Percentiles rank a stretch among this genome's conserved stretches.
Conservation (phyloP, 2,888 invertebrate genomes). For the Tyria jacobaeae region DNA sequence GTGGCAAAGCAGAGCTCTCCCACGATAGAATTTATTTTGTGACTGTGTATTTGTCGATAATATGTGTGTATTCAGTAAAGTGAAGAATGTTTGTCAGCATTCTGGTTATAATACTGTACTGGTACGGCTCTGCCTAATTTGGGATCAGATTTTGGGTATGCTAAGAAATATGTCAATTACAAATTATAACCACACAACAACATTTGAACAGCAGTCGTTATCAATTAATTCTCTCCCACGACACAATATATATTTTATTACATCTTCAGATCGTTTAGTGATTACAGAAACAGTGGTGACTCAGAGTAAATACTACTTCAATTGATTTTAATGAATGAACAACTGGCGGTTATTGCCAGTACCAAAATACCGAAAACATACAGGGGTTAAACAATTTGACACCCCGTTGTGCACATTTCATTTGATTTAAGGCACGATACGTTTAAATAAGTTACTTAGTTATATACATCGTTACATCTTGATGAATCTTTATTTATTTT, state of each 20-base stretch:
- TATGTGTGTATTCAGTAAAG: no score
- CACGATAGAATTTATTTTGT: no score
- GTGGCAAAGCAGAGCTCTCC: no score
- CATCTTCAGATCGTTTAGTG: conserved; percentile 30
- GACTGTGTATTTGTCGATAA: no score
- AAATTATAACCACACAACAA: neutral
- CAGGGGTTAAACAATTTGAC: conserved; percentile 72
- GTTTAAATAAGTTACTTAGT: conserved; percentile 39
- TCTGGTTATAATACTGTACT: no score
- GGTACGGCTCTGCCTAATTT: no score
- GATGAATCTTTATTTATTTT: conserved; percentile 39
- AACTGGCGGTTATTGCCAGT: conserved; percentile 50
- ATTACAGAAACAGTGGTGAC: conserved; percentile 58
- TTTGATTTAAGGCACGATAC: conserved; percentile 52
- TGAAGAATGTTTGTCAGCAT: no score
- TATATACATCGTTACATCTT: conserved; percentile 12
- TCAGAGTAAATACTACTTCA: conserved; percentile 57
- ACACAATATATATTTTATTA: conserved; percentile 20
- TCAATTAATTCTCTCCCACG: conserved; percentile 19
- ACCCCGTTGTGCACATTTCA: conserved; percentile 45
- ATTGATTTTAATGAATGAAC: conserved; percentile 72
- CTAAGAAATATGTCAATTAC: neutral
- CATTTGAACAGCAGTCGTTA: conserved; percentile 5
- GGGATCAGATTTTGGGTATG: no score
- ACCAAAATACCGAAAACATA: conserved; percentile 61